These are phyloP conservation scores for Dichetophora obliterata DNA, from an alignment of 2,888 invertebrate genomes.

Conservation along the genomic window DNA sequence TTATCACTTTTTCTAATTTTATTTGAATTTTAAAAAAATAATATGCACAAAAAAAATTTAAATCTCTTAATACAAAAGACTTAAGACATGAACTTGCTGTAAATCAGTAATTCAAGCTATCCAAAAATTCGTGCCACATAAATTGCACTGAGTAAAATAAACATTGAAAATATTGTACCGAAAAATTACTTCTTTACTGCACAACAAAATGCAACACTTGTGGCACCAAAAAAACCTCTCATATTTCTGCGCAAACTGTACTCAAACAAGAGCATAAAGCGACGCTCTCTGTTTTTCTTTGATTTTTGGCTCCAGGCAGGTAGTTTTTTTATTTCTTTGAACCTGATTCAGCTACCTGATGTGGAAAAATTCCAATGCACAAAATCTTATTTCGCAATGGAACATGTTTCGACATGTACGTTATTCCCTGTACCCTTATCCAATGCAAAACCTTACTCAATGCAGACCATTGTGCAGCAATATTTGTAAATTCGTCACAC, in stretches of 20 bases:
- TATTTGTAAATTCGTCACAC: conserved; percentile 59
- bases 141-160: too few relatives aligned
- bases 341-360: conserved; percentile 18
- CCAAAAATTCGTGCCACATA: too few relatives aligned
- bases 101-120: too few relatives aligned
- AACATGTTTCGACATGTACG: conserved; percentile 22
- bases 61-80: conserved; percentile 49
- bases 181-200: neutral
- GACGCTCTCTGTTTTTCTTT: neutral
- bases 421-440: conserved; percentile 37
- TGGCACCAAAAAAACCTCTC: neutral
- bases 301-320: neutral
- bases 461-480: conserved; percentile 38
- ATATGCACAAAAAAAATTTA: too few relatives aligned
- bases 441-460: too few relatives aligned
- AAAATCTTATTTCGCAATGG: neutral
- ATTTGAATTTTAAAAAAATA: too few relatives aligned
- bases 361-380: neutral
- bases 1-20: too few relatives aligned
- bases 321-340: neutral
- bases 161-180: neutral
- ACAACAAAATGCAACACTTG: neutral
- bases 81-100: conserved; percentile 49
- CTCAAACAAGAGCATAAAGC: neutral
- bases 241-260: too few relatives aligned